Conservation (phyloP, 1,140 invertebrate species). For the Planococcus citri region DNA sequence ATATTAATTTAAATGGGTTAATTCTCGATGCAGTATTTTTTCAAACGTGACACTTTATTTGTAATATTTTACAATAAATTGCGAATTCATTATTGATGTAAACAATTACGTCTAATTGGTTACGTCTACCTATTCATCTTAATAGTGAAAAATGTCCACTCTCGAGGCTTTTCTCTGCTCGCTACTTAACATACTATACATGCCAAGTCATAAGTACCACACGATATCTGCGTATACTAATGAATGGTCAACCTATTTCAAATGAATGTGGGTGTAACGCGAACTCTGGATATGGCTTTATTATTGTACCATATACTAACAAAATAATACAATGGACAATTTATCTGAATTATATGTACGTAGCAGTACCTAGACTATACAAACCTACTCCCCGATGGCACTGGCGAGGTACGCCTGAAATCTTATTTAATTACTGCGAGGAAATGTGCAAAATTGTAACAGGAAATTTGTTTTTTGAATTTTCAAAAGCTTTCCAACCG, state of each 20-base stretch:
- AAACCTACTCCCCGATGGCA: too few relatives aligned
- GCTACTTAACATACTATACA: too few relatives aligned
- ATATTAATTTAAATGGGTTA: too few relatives aligned
- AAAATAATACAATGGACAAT: conserved; percentile 2
- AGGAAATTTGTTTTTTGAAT: not conserved
- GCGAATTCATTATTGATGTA: not conserved
- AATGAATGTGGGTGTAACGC: conserved; percentile 1
- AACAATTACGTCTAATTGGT: not conserved
- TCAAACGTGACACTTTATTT: too few relatives aligned
- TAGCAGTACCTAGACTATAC: too few relatives aligned
- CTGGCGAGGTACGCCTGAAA: not conserved
- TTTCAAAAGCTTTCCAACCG: too few relatives aligned
- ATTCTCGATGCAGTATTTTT: too few relatives aligned
- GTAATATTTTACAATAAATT: too few relatives aligned
- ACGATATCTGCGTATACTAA: not conserved
- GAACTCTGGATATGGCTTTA: not conserved
- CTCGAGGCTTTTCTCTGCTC: not conserved
- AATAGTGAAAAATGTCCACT: not conserved
- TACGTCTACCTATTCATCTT: too few relatives aligned
- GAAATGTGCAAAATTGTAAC: not conserved
- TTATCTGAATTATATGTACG: not conserved
- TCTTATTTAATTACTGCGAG: not conserved
- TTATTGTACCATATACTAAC: not conserved
- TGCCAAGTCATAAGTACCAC: not conserved
- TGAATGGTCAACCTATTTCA: not conserved